Evolutionary conservation across 2,797 vertebrate genomes (phyloP), one percentile per base, ranked within the genome.

Genomic region (Botia kubotai): DNA sequence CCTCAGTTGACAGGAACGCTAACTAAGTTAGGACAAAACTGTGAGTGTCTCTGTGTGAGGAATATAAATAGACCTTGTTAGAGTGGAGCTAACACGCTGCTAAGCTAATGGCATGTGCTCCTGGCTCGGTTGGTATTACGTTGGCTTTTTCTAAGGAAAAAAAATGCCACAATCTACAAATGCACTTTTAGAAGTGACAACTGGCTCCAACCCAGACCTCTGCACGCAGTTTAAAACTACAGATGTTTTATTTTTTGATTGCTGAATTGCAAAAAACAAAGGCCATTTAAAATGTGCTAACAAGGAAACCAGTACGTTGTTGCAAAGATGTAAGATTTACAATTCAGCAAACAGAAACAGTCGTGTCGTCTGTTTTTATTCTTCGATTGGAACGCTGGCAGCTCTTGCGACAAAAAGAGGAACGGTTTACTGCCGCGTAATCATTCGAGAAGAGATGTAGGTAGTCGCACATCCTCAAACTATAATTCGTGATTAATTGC

Each of bases 401-500:
- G 58, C 8, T 62, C 13, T 62, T 62, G 21, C 58, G 1, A 26
- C 23, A 72, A 72, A 72, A 12, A 14, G 33, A 67, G 57, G 72
- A 72, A 23, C 12, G 21, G 19, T 29, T 19, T 5, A 13, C 19
- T 77, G 39, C 65, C 50, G 3, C 12, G 14, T 46, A 83, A 75
- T 19, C 7, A 43, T 80, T 82, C 33, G 69, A 75, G 68, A 50
- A 74, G 43, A 74, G 33, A 39, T 82, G 62, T 23, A 65, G 67
- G 67, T 73, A 58, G 79, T 63, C 21, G 21, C 66, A 60, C 29
- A 55, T 57, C 66, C 17, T 48, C 65, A 13, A 57, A 68, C 50
- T 26, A 23, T 80, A 73, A 71, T 77, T 78, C 3, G 7, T 74
- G 78, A 79, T 80, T 82, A 77, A 81, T 80, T 83, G 62, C 43